These are phyloP conservation scores for Phalera bucephala DNA, from an alignment of 2,888 invertebrate species.

Conservation along the genomic window DNA sequence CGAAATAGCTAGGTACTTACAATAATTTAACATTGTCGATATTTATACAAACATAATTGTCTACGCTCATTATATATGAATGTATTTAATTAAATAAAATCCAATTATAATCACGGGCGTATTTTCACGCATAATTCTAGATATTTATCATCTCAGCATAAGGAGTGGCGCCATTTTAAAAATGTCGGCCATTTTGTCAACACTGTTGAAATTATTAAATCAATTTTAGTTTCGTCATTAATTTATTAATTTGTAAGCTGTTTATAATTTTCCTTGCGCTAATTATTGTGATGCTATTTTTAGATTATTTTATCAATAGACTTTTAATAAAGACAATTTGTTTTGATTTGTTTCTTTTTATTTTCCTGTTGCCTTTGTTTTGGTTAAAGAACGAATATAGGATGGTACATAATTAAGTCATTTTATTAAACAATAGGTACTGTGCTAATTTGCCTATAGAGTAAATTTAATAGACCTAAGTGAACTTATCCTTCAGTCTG, in stretches of 20 bases:
- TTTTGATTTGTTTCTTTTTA: conserved; percentile 59
- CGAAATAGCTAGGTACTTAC: conserved; percentile 13
- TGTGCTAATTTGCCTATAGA: too few species aligned
- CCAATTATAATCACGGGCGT: neutral
- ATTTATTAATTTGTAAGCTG: conserved; percentile 45
- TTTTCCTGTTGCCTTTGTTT: conserved; percentile 33
- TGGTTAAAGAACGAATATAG: too few species aligned
- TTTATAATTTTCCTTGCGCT: conserved; percentile 59
- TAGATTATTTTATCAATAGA: conserved; percentile 74
- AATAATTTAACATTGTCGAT: conserved; percentile 7
- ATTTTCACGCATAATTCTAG: neutral
- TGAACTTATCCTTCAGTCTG: too few species aligned
- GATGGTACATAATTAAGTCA: too few species aligned
- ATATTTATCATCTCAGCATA: conserved; percentile 7
- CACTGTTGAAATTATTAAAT: conserved; percentile 5
- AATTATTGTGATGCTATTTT: conserved; percentile 77
- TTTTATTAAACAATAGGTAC: too few species aligned
- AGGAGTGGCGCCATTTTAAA: conserved; percentile 23
- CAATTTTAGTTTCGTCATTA: conserved; percentile 46
- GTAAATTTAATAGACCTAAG: too few species aligned
- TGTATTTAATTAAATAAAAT: neutral
- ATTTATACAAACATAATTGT: neutral
- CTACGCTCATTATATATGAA: neutral
- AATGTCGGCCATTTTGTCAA: conserved; percentile 16
- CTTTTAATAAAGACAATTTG: conserved; percentile 75